Base-by-base conservation (phyloP, 2,888 invertebrate species). In the Portevinia maculata region DNA sequence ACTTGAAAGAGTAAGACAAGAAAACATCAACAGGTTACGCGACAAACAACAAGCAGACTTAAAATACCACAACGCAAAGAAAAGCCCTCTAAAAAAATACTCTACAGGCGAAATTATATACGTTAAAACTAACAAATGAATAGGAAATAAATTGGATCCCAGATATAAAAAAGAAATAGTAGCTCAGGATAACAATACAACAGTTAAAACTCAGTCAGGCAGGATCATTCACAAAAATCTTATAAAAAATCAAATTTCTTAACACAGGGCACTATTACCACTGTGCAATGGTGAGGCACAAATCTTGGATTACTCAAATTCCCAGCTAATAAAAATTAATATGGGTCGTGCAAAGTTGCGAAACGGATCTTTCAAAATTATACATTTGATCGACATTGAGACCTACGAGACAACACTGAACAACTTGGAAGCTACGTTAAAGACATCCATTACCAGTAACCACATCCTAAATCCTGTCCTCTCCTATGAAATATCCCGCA, bases 251-350 rank as follows among this genome's bases (percentile, higher is more conserved):
- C 7, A 39, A 39, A 3, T 17, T 19, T 41, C 41, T 19, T 41
- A 9, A 9, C 3, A 8, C 41, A 9, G 19, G 7, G n/a, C n/a
- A n/a, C 8, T 41, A 41, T 17, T 50, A 28, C 34, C 41, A 44
- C 15, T 69, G 55, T n/a, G n/a, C n/a, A n/a, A n/a, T n/a, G n/a
- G n/a, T n/a, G n/a, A n/a, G n/a, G n/a, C n/a, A n/a, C 76, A 71
- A 44, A 70, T 81, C 11, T 34, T 81, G 52, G 71, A 76, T n/a
- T 76, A 71, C n/a, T 52, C 75, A 9, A 65, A 83, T 41, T 83
- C 75, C 0, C 70, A 75, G 15, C 13, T 73, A 17, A 50, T 67
- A 11, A 37, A 62, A 15, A 81, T 81, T 24, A 50, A 34, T 41
- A 46, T 32, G 8, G 71, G 71, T 9, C 15, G 24, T 19, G 83